Percentiles rank a stretch among this genome's conserved stretches.
Conservation (phyloP, 2,888 invertebrate species). For the Mythimna albipuncta region DNA sequence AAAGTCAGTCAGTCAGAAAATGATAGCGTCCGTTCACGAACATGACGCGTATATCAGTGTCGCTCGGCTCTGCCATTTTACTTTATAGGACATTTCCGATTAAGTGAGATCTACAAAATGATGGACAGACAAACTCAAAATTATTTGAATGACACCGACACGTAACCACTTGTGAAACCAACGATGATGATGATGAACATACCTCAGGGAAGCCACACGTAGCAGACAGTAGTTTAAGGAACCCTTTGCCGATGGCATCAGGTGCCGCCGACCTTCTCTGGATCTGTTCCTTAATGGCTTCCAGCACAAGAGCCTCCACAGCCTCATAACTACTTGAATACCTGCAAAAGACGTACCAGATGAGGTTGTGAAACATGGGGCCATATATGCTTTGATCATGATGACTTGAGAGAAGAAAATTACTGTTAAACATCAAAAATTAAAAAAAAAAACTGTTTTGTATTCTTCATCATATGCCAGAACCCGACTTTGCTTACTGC, state of each 20-base stretch:
- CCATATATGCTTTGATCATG: background rate
- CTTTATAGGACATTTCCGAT: too few relatives aligned
- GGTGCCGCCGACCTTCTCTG: slow-evolving; percentile 95
- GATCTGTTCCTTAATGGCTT: slow-evolving; percentile 96
- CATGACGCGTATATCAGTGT: too few relatives aligned
- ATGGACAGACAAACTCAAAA: too few relatives aligned
- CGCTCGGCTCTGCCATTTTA: too few relatives aligned
- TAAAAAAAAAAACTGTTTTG: too few relatives aligned
- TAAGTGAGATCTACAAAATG: background rate
- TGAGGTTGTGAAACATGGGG: background rate
- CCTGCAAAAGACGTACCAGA: slow-evolving; percentile 63
- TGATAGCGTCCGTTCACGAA: too few relatives aligned
- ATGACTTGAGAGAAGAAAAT: background rate
- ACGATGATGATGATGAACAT: background rate
- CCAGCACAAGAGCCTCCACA: slow-evolving; percentile 95
- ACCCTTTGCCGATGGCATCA: slow-evolving; percentile 96
- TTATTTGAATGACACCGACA: too few relatives aligned
- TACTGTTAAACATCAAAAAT: too few relatives aligned
- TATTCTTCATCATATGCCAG: too few relatives aligned
- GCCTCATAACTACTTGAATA: slow-evolving; percentile 90
- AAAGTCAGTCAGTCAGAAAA: too few relatives aligned
- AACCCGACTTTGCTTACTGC: too few relatives aligned
- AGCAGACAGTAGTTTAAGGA: slow-evolving; percentile 95
- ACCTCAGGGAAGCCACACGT: slow-evolving; percentile 97
- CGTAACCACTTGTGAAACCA: background rate